Conservation (phyloP, 1,140 invertebrate species). For the Platorchestia sp. region DNA sequence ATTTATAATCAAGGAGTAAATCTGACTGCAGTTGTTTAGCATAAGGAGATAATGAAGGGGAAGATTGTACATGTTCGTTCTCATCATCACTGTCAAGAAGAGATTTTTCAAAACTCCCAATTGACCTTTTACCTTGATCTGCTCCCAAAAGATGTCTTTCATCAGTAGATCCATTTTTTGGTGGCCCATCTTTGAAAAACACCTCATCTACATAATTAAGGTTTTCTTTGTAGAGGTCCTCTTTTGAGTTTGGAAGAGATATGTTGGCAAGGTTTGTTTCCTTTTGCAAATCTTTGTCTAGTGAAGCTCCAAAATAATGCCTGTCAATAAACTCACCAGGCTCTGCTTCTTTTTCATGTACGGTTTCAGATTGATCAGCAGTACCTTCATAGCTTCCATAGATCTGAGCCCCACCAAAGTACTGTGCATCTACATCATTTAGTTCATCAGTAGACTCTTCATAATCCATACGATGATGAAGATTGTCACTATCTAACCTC, state of each 20-base stretch:
- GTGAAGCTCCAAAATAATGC: conserved; percentile 36
- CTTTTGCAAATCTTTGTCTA: neutral
- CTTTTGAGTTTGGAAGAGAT: neutral
- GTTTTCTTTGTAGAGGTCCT: conserved; percentile 16
- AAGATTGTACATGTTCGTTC: neutral
- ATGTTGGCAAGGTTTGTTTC: neutral
- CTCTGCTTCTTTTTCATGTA: neutral
- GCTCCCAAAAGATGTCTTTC: neutral
- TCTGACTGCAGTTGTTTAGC: neutral
- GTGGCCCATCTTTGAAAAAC: conserved; percentile 56
- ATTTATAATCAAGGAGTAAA: neutral
- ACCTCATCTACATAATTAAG: conserved; percentile 61
- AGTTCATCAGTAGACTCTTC: neutral
- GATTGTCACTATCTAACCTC: conserved; percentile 15
- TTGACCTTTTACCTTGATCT: conserved; percentile 23
- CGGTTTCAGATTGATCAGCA: neutral
- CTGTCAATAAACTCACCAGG: conserved; percentile 10
- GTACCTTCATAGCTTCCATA: neutral
- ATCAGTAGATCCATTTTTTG: neutral
- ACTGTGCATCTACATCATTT: neutral
- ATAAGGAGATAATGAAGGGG: neutral
- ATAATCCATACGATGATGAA: neutral
- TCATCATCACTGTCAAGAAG: neutral
- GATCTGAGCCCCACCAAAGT: neutral
- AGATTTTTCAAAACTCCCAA: conserved; percentile 51